Evolutionary conservation across 2,888 invertebrate species (phyloP).

Genomic region (Hirudinaria manillensis): DNA sequence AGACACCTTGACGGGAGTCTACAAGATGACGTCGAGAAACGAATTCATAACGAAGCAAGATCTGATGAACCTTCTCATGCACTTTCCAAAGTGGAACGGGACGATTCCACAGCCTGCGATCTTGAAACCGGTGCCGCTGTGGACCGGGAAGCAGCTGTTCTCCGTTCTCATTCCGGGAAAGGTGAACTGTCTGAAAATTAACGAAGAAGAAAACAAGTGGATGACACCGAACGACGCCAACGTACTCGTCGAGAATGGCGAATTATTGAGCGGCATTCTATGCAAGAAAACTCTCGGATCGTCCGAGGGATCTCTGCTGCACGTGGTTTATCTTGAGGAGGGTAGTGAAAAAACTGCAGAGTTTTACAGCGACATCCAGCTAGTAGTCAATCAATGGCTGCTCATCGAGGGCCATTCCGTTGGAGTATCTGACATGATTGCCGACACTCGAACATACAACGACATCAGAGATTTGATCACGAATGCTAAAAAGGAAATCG

Average conservation of each 20-base stretch:
- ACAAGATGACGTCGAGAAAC: slow-evolving; percentile 98
- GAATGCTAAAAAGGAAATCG: slow-evolving; percentile 96
- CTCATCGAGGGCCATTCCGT: slow-evolving; percentile 88
- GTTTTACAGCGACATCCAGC: slow-evolving; percentile 98
- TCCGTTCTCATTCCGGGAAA: slow-evolving; percentile 92
- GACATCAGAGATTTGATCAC: slow-evolving; percentile 96
- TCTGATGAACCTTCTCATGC: slow-evolving; percentile 98
- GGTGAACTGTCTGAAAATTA: slow-evolving; percentile 93
- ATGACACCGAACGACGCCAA: slow-evolving; percentile 99
- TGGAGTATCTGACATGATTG: slow-evolving; percentile 96
- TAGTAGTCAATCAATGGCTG: slow-evolving; percentile 96
- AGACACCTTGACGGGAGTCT: slow-evolving; percentile 92
- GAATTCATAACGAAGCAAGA: slow-evolving; percentile 95
- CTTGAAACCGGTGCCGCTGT: slow-evolving; percentile 86
- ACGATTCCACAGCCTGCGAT: slow-evolving; percentile 97
- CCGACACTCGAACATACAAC: slow-evolving; percentile 94
- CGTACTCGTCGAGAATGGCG: slow-evolving; percentile 94
- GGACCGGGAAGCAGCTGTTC: slow-evolving; percentile 95
- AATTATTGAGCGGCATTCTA: slow-evolving; percentile 91
- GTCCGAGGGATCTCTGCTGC: slow-evolving; percentile 90
- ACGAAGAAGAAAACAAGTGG: slow-evolving; percentile 99
- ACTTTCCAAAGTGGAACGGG: slow-evolving; percentile 96
- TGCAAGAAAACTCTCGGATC: slow-evolving; percentile 96
- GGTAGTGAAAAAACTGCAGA: slow-evolving; percentile 65
- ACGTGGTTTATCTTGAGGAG: slow-evolving; percentile 87